phyloP scores from a whole-genome alignment of 2,797 vertebrate species.

The Esox masquinongy region DNA sequence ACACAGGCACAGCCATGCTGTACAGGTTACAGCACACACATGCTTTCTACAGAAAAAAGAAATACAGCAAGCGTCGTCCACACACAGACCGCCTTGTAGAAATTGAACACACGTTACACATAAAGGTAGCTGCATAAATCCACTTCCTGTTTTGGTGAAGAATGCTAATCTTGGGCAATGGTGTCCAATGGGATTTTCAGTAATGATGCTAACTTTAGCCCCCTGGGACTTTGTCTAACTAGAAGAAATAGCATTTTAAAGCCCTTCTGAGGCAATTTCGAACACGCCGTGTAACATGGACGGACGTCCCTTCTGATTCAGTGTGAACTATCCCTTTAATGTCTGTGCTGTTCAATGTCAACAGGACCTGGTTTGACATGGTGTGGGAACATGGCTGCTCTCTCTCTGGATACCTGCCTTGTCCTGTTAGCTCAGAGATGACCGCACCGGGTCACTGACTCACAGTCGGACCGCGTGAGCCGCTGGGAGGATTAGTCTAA shows the following conservation, averaged over 20 bases:
- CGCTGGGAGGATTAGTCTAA: not conserved
- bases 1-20: constrained; percentile 5
- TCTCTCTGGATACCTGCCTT: constrained; percentile 2
- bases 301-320: not conserved
- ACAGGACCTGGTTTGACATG: not conserved
- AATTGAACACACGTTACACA: not conserved
- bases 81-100: not conserved
- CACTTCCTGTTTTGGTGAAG: not conserved
- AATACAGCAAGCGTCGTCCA: not conserved
- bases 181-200: not conserved
- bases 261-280: not conserved
- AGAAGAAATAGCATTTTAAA: not conserved
- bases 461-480: not conserved
- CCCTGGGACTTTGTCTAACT: not conserved
- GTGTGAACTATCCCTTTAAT: not conserved
- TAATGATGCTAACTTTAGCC: not conserved
- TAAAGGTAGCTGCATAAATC: not conserved
- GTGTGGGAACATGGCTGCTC: constrained; percentile 3
- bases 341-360: no score
- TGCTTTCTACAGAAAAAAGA: constrained; percentile 13
- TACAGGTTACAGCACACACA: constrained; percentile 22
- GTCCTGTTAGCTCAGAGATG: not conserved
- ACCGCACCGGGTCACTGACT: not conserved
- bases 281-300: not conserved
- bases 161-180: not conserved